phyloP scores from a whole-genome alignment of 2,797 vertebrate genomes.

The Epinephelus awoara region DNA sequence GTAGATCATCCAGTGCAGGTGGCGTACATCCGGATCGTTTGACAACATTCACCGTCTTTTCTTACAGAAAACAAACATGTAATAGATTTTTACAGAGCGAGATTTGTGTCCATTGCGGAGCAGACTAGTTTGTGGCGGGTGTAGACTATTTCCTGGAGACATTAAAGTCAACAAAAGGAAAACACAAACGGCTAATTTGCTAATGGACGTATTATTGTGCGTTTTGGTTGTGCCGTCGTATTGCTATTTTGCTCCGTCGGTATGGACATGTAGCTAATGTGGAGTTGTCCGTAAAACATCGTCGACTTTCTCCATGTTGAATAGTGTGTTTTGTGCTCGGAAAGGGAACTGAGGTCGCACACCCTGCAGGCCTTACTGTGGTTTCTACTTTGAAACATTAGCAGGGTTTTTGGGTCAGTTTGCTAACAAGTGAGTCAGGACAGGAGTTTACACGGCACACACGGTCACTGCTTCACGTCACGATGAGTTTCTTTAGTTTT shows the following conservation, averaged over 20 bases:
- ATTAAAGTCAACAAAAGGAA: background rate
- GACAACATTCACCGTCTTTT: constrained; percentile 76
- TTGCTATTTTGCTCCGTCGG: constrained; percentile 49
- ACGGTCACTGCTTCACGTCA: constrained; percentile 31
- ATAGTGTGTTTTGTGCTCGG: background rate
- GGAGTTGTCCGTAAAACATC: constrained; percentile 26
- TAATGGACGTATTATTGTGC: constrained; percentile 57
- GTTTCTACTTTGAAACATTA: constrained; percentile 45
- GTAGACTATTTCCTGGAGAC: background rate
- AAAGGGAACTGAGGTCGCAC: constrained; percentile 20
- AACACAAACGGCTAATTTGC: constrained; percentile 36
- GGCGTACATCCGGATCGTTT: constrained; percentile 71
- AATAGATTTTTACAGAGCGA: constrained; percentile 22
- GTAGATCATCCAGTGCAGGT: constrained; percentile 41
- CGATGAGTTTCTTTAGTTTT: constrained; percentile 97
- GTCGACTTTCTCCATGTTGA: constrained; percentile 30
- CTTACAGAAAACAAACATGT: constrained; percentile 74
- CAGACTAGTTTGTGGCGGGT: background rate
- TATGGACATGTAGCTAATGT: constrained; percentile 67
- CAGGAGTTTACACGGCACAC: constrained; percentile 19
- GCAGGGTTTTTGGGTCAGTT: constrained; percentile 2
- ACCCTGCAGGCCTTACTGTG: constrained; percentile 49
- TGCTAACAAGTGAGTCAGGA: constrained; percentile 19
- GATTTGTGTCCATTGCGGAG: constrained; percentile 1
- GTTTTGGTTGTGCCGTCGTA: constrained; percentile 40